These are phyloP conservation scores for Dioctria linearis DNA, from an alignment of 2,888 invertebrate genomes.

Conservation along the genomic window DNA sequence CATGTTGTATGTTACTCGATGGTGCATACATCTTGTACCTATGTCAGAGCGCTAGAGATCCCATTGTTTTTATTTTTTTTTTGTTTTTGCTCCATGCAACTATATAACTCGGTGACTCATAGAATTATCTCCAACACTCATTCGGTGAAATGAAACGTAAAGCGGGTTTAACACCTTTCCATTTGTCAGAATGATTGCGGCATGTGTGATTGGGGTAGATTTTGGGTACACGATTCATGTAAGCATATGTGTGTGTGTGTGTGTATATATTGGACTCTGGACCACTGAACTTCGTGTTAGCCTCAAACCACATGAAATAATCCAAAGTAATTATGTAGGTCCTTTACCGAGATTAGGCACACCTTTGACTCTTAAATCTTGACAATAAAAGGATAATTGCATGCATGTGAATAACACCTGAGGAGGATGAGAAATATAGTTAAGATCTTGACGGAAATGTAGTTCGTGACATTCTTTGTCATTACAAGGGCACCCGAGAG, in stretches of 20 bases:
- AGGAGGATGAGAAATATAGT: background rate
- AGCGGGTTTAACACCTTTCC: slow-evolving; percentile 44
- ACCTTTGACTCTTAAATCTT: slow-evolving; percentile 38
- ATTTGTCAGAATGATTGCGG: slow-evolving; percentile 11
- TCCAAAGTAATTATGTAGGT: slow-evolving; percentile 33
- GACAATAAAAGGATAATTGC: slow-evolving; percentile 23
- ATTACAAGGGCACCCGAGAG: no score
- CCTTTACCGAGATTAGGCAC: slow-evolving; percentile 21
- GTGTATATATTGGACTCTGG: no score
- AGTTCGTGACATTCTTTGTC: no score
- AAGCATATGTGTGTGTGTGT: background rate
- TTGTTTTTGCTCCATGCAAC: slow-evolving; percentile 5
- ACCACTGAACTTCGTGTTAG: background rate
- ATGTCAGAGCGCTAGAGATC: slow-evolving; percentile 48
- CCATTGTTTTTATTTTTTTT: no score
- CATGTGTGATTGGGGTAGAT: slow-evolving; percentile 2
- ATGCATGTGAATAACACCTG: background rate
- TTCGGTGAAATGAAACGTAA: slow-evolving; percentile 44
- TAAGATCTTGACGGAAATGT: no score
- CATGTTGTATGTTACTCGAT: slow-evolving; percentile 24
- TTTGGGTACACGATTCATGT: background rate
- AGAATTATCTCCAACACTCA: slow-evolving; percentile 25
- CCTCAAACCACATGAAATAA: slow-evolving; percentile 21
- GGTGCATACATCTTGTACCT: background rate
- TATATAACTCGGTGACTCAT: slow-evolving; percentile 44